These are phyloP conservation scores for Chelonus insularis DNA, from an alignment of 1,140 invertebrate species.

Conservation along the genomic window DNA sequence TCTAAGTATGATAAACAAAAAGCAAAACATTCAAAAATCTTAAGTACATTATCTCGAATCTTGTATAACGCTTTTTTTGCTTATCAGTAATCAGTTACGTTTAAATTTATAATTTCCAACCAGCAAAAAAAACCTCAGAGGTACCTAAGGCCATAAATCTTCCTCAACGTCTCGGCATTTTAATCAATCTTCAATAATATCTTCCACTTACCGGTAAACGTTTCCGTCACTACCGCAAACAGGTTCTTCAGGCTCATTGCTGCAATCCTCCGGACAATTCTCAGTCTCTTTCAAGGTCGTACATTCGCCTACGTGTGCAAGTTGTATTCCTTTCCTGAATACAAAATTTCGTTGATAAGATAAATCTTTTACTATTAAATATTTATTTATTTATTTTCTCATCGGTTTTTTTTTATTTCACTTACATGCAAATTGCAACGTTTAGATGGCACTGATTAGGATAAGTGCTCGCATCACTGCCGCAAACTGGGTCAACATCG, in stretches of 20 bases:
- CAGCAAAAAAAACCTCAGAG: background rate
- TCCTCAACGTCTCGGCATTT: background rate
- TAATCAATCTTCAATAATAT: slow-evolving; percentile 19
- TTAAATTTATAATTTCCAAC: no score
- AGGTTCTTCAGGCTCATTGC: slow-evolving; percentile 70
- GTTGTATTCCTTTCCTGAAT: slow-evolving; percentile 76
- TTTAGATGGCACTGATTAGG: slow-evolving; percentile 79
- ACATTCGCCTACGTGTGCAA: slow-evolving; percentile 85
- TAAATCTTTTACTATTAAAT: background rate
- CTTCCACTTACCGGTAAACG: slow-evolving; percentile 73
- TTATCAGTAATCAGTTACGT: no score
- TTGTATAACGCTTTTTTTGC: no score
- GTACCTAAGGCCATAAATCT: background rate
- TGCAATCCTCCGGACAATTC: slow-evolving; percentile 73
- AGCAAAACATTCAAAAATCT: slow-evolving; percentile 4
- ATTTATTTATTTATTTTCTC: background rate
- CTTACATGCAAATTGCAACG: slow-evolving; percentile 81
- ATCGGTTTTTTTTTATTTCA: slow-evolving; percentile 29
- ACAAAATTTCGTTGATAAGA: slow-evolving; percentile 20
- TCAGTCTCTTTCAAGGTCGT: slow-evolving; percentile 72
- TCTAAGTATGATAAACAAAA: slow-evolving; percentile 50
- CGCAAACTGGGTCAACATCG: slow-evolving; percentile 76
- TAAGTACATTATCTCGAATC: background rate
- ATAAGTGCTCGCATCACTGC: slow-evolving; percentile 82
- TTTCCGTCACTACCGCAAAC: slow-evolving; percentile 91